Evolutionary conservation across 2,797 vertebrate species (phyloP).

Genomic region (Pantherophis vulpinus): DNA sequence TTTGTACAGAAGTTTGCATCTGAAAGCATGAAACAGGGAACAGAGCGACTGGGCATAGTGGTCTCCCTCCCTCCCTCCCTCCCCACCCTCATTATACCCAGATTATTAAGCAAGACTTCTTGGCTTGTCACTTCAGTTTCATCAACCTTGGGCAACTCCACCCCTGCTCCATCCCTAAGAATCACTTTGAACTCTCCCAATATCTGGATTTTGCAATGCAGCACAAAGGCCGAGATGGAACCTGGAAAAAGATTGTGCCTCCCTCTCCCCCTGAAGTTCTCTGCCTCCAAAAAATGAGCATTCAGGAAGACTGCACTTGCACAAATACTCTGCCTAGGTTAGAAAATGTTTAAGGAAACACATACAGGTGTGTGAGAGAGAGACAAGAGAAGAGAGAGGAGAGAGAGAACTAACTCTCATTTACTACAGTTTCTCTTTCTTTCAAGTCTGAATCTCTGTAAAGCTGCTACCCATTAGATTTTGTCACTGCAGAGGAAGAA

Average conservation of each 20-base stretch:
- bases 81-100: background rate
- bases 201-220: background rate
- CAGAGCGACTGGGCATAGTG: conserved; percentile 43
- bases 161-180: background rate
- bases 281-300: background rate
- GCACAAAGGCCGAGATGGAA: background rate
- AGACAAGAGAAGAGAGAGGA: background rate
- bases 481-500: background rate
- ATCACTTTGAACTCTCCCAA: background rate
- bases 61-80: background rate
- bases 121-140: background rate
- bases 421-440: background rate
- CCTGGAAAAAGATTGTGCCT: background rate
- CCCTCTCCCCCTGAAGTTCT: background rate
- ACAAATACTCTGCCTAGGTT: background rate
- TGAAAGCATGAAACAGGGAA: conserved; percentile 66
- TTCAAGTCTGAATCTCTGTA: background rate
- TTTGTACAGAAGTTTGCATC: conserved; percentile 68
- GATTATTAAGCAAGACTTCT: background rate
- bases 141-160: background rate
- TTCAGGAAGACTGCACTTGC: background rate
- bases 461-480: background rate
- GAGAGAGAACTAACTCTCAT: background rate
- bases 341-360: background rate
- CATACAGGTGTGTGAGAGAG: background rate